phyloP scores from a whole-genome alignment of 2,797 vertebrate genomes.

The Periparus ater region DNA sequence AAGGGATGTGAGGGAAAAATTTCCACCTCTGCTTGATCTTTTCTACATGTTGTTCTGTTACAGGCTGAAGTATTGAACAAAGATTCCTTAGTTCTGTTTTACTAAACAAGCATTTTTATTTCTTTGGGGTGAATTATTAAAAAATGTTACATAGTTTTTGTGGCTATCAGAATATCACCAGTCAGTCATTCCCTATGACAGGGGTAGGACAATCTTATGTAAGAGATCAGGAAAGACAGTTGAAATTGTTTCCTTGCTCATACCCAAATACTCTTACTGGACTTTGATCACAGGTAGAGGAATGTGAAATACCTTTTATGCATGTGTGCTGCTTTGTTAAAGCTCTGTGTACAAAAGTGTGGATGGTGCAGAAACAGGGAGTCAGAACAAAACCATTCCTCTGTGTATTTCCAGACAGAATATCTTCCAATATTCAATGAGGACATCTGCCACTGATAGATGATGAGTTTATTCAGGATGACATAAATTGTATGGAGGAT shows the following conservation, averaged over 20 bases:
- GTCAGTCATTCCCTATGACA: background rate
- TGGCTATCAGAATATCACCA: background rate
- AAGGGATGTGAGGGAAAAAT: background rate
- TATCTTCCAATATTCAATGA: background rate
- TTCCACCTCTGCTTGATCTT: background rate
- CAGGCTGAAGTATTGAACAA: background rate
- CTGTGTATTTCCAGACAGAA: fast-evolving
- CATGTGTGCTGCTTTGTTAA: background rate
- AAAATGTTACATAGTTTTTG: background rate
- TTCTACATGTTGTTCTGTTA: background rate
- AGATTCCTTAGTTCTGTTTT: background rate
- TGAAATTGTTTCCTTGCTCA: background rate
- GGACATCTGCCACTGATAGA: background rate
- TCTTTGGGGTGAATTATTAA: background rate
- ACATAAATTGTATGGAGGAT: background rate
- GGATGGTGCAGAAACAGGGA: background rate
- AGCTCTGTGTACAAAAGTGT: background rate
- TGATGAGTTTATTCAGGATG: background rate
- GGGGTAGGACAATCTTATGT: background rate
- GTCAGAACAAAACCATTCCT: background rate
- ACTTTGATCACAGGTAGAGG: background rate
- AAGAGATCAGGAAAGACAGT: background rate
- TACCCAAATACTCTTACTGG: background rate
- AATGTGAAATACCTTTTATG: background rate
- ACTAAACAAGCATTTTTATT: background rate